These are phyloP conservation scores for Cottoperca gobio DNA, from an alignment of 2,797 vertebrate species.

Conservation along the genomic window DNA sequence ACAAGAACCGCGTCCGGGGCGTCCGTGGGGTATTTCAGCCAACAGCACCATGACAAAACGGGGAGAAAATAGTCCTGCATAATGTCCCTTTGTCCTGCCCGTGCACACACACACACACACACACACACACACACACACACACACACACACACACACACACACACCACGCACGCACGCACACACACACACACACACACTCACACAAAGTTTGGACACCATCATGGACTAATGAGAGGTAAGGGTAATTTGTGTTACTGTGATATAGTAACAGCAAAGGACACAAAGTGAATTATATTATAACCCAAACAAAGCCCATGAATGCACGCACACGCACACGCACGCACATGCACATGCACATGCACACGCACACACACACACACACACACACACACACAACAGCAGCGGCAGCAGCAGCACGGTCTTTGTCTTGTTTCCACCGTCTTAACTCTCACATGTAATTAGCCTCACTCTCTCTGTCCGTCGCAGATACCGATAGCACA, in stretches of 20 bases:
- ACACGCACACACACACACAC: conserved; percentile 45
- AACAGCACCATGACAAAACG: conserved; percentile 18
- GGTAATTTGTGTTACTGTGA: conserved; percentile 62
- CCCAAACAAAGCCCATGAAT: conserved; percentile 57
- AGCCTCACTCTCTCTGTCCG: conserved; percentile 81
- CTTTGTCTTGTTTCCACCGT: conserved; percentile 84
- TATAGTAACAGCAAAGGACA: conserved; percentile 61
- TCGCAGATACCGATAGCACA: conserved; percentile 78
- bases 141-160: conserved; percentile 32
- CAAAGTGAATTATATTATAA: conserved; percentile 60
- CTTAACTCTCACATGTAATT: conserved; percentile 87
- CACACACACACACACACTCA: conserved; percentile 39
- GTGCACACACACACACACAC: conserved; percentile 38
- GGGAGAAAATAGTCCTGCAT: conserved; percentile 20
- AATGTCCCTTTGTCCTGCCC: conserved; percentile 63
- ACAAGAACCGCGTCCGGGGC: background rate
- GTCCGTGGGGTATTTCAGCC: background rate
- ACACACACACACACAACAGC: conserved; percentile 32
- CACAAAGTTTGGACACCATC: conserved; percentile 51
- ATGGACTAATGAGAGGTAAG: conserved; percentile 53
- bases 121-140: conserved; percentile 38
- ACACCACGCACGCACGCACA: conserved; percentile 20
- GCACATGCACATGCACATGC: conserved; percentile 36
- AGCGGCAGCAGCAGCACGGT: conserved; percentile 19
- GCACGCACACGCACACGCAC: conserved; percentile 14